phyloP scores from a whole-genome alignment of 2,888 invertebrate genomes.

The Callosobruchus maculatus region DNA sequence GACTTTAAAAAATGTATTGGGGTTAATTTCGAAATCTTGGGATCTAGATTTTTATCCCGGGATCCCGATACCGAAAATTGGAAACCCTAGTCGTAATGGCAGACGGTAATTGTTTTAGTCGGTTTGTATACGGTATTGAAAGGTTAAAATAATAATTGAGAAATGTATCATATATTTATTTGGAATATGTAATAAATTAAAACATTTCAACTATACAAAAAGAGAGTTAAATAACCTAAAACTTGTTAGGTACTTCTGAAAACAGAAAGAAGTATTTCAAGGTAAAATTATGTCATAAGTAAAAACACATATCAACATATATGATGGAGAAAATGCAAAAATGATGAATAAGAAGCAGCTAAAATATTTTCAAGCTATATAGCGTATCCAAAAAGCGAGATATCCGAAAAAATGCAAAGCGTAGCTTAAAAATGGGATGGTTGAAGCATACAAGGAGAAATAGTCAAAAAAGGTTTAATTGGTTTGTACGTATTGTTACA shows the following conservation, averaged over 20 bases:
- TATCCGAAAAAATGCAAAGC: neutral
- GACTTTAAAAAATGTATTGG: no score
- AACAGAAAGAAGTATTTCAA: neutral
- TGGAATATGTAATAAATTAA: neutral
- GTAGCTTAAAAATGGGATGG: neutral
- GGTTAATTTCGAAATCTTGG: no score
- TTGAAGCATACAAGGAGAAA: neutral
- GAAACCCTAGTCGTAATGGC: no score
- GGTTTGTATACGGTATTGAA: neutral
- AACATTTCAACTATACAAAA: neutral
- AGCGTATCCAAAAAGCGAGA: neutral
- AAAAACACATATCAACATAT: neutral
- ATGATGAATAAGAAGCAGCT: neutral
- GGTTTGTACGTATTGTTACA: neutral
- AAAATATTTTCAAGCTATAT: neutral
- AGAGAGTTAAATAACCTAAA: slow-evolving; percentile 15
- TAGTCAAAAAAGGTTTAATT: no score
- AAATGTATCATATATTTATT: neutral
- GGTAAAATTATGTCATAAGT: neutral
- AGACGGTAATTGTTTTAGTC: no score
- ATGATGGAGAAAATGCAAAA: neutral
- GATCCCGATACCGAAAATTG: no score
- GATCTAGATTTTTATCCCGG: no score
- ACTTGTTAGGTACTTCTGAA: neutral
- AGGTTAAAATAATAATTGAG: neutral